phyloP scores from a whole-genome alignment of 1,140 invertebrate genomes.

The Asobara japonica region DNA sequence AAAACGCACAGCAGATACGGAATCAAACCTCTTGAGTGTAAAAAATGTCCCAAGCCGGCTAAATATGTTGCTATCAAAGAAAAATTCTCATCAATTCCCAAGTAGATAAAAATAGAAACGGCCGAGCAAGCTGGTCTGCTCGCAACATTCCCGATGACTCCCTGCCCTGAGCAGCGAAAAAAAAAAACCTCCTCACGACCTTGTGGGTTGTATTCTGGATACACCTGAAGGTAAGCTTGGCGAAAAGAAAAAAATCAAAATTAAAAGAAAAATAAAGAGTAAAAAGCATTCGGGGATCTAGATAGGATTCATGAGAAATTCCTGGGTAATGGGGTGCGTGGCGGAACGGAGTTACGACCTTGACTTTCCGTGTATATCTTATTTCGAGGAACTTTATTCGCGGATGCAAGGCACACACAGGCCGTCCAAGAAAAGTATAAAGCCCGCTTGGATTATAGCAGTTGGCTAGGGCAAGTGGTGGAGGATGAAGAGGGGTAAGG shows the following conservation, averaged over 20 bases:
- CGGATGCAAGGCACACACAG: slow-evolving; percentile 1
- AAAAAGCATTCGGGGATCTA: slow-evolving; percentile 25
- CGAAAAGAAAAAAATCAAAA: background rate
- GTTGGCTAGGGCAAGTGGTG: background rate
- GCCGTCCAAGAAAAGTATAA: slow-evolving; percentile 12
- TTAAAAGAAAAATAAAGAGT: background rate
- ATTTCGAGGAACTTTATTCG: slow-evolving; percentile 37
- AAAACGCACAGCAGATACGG: no score
- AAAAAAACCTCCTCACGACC: background rate
- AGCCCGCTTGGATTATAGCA: background rate
- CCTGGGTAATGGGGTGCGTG: slow-evolving; percentile 35
- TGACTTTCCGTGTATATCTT: slow-evolving; percentile 40
- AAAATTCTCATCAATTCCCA: no score
- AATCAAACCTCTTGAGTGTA: no score
- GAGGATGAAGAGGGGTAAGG: background rate
- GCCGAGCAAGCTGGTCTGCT: no score
- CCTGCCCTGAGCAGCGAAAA: background rate
- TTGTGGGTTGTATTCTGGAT: background rate
- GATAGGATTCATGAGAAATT: slow-evolving; percentile 39
- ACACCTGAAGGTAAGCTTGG: background rate
- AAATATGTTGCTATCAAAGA: no score
- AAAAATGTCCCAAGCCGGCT: no score
- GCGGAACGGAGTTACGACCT: slow-evolving; percentile 37
- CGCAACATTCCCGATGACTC: no score
- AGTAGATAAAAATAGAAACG: no score